Evolutionary conservation across 1,140 invertebrate genomes (phyloP).

Genomic region (Drosophila ananassae): DNA sequence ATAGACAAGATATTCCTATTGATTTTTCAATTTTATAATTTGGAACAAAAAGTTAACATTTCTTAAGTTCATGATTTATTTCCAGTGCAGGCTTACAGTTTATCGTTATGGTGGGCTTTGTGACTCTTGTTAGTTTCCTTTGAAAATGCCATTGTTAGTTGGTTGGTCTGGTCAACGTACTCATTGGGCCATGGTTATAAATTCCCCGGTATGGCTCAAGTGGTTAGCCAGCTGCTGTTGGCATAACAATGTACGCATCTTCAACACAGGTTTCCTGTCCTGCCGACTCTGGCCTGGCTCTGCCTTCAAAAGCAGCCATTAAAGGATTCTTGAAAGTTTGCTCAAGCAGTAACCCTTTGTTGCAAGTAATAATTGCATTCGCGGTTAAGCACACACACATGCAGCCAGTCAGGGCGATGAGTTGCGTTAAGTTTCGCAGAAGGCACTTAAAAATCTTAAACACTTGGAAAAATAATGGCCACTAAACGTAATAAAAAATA

Average conservation of each 20-base stretch:
- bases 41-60: no score
- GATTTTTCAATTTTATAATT: no score
- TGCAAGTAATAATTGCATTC: constrained; percentile 72
- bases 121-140: constrained; percentile 28
- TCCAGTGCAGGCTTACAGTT: not conserved
- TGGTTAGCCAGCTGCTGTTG: constrained; percentile 15
- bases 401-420: not conserved
- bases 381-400: constrained; percentile 45
- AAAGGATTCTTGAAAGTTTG: constrained; percentile 37
- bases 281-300: constrained; percentile 1
- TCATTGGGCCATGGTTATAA: constrained; percentile 21
- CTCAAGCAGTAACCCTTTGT: constrained; percentile 51
- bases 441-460: constrained; percentile 53
- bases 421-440: constrained; percentile 28
- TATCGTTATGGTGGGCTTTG: constrained; percentile 24
- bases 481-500: not conserved
- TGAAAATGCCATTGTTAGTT: constrained; percentile 35
- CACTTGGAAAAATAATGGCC: constrained; percentile 5
- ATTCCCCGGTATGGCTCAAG: constrained; percentile 8
- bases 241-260: constrained; percentile 45
- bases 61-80: not conserved
- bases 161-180: constrained; percentile 37
- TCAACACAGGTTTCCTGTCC: constrained; percentile 33
- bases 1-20: no score
- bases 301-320: constrained; percentile 18